A percentile compares a stretch with the other conserved stretches of the same genome.
phyloP scores from a whole-genome alignment of 2,113 vertebrate genomes.

The Upupa epops region DNA sequence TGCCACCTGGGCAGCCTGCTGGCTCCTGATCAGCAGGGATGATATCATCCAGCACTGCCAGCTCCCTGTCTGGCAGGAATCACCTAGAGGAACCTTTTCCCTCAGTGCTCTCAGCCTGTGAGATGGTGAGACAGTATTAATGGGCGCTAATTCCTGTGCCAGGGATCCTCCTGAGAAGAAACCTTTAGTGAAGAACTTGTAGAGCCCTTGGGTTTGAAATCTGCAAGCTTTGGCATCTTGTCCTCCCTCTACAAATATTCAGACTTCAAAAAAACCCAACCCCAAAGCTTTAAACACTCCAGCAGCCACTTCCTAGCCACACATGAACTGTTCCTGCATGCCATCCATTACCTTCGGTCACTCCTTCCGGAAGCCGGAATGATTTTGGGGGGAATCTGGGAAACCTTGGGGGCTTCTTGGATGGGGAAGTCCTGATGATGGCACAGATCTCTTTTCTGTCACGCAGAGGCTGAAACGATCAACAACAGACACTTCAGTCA shows the following conservation, averaged over 20 bases:
- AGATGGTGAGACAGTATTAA: neutral
- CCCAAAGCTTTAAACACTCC: neutral
- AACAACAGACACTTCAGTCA: neutral
- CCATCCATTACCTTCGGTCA: slow-evolving; percentile 72
- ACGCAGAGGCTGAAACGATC: slow-evolving; percentile 56
- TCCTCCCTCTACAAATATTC: neutral
- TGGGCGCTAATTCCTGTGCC: neutral
- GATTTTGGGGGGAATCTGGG: neutral
- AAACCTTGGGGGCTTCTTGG: neutral
- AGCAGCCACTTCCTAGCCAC: neutral
- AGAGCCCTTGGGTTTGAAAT: neutral
- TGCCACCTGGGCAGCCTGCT: too few relatives aligned
- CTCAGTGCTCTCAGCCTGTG: neutral
- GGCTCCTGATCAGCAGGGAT: too few relatives aligned
- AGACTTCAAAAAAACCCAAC: neutral
- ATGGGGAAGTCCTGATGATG: slow-evolving; percentile 72
- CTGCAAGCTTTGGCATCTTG: neutral
- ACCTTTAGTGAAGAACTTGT: accelerated
- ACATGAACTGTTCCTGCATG: neutral
- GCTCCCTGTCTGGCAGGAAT: too few relatives aligned
- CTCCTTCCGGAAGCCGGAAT: neutral
- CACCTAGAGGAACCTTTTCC: neutral
- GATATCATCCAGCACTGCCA: too few relatives aligned
- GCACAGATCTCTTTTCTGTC: slow-evolving; percentile 64
- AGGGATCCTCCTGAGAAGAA: neutral